A percentile compares a stretch with the other conserved stretches of the same genome.
Evolutionary conservation across 2,888 invertebrate species (phyloP).

Genomic region (Drosophila subsilvestris): DNA sequence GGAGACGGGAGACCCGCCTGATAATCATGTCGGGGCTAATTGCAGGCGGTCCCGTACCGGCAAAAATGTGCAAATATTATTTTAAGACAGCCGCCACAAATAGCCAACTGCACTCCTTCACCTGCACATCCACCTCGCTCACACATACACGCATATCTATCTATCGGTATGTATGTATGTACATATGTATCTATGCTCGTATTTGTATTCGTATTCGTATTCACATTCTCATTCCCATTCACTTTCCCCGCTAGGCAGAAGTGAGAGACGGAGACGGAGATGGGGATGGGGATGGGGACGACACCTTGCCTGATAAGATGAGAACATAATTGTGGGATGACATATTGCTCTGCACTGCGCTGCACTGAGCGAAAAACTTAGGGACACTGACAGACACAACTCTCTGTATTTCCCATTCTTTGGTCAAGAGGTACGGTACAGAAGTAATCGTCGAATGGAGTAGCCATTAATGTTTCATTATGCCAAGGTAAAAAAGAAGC

Average conservation of each 20-base stretch:
- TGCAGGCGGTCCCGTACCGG: slow-evolving; percentile 49
- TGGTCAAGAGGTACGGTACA: too few species aligned
- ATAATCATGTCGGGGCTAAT: slow-evolving; percentile 60
- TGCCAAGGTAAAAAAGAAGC: too few species aligned
- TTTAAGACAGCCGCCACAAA: slow-evolving; percentile 37
- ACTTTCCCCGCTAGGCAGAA: slow-evolving; percentile 63
- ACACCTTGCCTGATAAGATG: slow-evolving; percentile 56
- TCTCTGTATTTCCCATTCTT: too few species aligned
- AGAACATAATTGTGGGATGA: slow-evolving; percentile 55
- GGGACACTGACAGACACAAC: too few species aligned
- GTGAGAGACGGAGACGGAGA: background rate
- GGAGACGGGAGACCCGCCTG: slow-evolving; percentile 23
- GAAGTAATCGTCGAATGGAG: too few species aligned
- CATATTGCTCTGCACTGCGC: slow-evolving; percentile 7
- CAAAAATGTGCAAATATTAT: slow-evolving; percentile 65
- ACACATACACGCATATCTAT: too few species aligned
- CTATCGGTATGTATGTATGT: too few species aligned
- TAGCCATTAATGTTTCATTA: too few species aligned
- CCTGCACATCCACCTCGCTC: background rate
- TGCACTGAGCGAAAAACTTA: slow-evolving; percentile 18
- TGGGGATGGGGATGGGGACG: slow-evolving; percentile 10
- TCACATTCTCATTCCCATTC: slow-evolving; percentile 52
- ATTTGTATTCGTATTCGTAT: slow-evolving; percentile 18
- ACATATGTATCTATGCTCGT: slow-evolving; percentile 16
- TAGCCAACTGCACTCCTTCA: slow-evolving; percentile 9